phyloP scores from a whole-genome alignment of 2,113 vertebrate genomes.

The Pelecanus crispus region DNA sequence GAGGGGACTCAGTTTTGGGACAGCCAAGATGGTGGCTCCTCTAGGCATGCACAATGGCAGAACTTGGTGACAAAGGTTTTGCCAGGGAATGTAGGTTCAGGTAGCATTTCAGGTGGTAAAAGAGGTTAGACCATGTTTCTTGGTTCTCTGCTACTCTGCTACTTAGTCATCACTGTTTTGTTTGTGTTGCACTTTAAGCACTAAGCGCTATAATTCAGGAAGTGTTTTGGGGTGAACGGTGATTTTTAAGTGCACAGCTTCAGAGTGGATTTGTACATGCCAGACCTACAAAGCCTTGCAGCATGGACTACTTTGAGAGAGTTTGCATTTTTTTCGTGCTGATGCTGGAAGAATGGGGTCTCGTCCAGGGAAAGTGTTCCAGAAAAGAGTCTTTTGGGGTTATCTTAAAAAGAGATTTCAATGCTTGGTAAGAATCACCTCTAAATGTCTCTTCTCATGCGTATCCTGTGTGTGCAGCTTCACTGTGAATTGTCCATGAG shows the following conservation, averaged over 20 bases:
- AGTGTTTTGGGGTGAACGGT: not conserved
- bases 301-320: not conserved
- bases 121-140: not conserved
- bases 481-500: not conserved
- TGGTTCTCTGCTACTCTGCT: not conserved
- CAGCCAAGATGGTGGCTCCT: not conserved
- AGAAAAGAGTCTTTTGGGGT: not conserved
- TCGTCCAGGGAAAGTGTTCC: not conserved
- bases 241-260: not conserved
- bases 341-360: not conserved
- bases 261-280: not conserved
- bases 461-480: not conserved
- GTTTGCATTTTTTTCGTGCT: not conserved
- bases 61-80: not conserved
- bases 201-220: not conserved
- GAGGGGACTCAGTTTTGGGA: not conserved
- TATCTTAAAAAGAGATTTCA: not conserved
- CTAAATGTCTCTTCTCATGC: not conserved
- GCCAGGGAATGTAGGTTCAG: not conserved
- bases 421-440: not conserved
- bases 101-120: not conserved
- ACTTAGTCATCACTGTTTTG: not conserved
- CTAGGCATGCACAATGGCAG: not conserved
- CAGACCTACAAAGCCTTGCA: not conserved
- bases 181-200: not conserved